These are phyloP conservation scores for Onthophagus taurus DNA, from an alignment of 1,140 invertebrate species.

Conservation along the genomic window DNA sequence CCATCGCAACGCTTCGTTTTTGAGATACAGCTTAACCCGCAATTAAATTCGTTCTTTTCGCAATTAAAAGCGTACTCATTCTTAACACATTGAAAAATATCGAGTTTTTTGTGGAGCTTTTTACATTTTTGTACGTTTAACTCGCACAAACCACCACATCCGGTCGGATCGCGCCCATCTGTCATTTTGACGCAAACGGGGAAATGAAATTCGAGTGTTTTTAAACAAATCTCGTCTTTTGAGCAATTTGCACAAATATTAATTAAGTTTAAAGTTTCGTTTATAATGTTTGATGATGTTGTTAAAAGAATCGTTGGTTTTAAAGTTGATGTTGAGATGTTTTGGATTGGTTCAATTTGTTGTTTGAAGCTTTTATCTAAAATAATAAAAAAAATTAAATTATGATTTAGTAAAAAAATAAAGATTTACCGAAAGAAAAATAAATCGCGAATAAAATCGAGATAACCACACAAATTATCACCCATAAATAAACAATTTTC, in stretches of 20 bases:
- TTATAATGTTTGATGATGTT: too few species aligned
- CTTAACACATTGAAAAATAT: slow-evolving; percentile 42
- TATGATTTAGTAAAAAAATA: too few species aligned
- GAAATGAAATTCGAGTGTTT: slow-evolving; percentile 22
- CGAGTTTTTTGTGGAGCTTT: slow-evolving; percentile 44
- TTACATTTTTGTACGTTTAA: slow-evolving; percentile 62
- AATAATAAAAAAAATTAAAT: too few species aligned
- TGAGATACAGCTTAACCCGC: slow-evolving; percentile 61
- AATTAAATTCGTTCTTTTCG: slow-evolving; percentile 56
- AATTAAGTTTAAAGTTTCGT: too few species aligned
- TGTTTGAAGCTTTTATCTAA: too few species aligned
- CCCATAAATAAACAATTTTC: slow-evolving; percentile 22
- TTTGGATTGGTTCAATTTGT: too few species aligned
- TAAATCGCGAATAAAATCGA: slow-evolving; percentile 24
- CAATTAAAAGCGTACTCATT: slow-evolving; percentile 42
- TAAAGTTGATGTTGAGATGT: too few species aligned
- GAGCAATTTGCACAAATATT: slow-evolving; percentile 8
- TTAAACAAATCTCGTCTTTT: slow-evolving; percentile 27
- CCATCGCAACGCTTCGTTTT: slow-evolving; percentile 61
- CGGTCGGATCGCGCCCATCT: slow-evolving; percentile 57
- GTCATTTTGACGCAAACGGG: slow-evolving; percentile 49
- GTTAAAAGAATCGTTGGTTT: too few species aligned
- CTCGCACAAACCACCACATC: slow-evolving; percentile 62
- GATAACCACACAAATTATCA: slow-evolving; percentile 24
- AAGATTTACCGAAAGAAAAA: slow-evolving; percentile 26